A percentile compares a stretch with the other conserved stretches of the same genome.
Evolutionary conservation across 2,113 vertebrate genomes (phyloP).

Genomic region (Tupaia chinensis): DNA sequence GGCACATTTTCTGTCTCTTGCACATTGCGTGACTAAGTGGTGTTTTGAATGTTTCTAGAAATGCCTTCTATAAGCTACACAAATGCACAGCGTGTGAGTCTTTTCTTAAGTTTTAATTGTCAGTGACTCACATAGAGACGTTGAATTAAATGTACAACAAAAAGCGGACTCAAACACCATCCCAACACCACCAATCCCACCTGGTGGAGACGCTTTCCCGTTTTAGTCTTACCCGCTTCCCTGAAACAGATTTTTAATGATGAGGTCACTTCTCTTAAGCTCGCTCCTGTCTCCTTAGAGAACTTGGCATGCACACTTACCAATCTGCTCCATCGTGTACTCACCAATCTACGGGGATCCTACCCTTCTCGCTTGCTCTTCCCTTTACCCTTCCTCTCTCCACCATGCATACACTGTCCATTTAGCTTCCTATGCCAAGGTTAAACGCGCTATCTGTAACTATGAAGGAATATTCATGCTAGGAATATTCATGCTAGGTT

Average conservation of each 20-base stretch:
- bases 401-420: background rate
- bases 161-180: background rate
- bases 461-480: background rate
- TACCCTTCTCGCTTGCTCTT: background rate
- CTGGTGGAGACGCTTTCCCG: background rate
- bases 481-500: background rate
- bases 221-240: background rate
- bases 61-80: background rate
- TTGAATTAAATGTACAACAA: background rate
- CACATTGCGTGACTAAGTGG: background rate
- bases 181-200: background rate
- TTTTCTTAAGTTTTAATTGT: slow-evolving; percentile 33
- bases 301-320: background rate
- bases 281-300: background rate
- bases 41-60: slow-evolving; percentile 18
- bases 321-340: background rate
- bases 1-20: background rate
- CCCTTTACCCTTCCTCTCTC: background rate
- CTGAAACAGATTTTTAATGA: background rate
- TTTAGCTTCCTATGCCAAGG: background rate
- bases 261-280: background rate
- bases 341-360: background rate
- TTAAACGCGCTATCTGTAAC: background rate
- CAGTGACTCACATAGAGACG: background rate
- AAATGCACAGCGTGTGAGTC: background rate